Evolutionary conservation across 2,113 vertebrate genomes (phyloP).

Genomic region (Larimichthys polyactis): DNA sequence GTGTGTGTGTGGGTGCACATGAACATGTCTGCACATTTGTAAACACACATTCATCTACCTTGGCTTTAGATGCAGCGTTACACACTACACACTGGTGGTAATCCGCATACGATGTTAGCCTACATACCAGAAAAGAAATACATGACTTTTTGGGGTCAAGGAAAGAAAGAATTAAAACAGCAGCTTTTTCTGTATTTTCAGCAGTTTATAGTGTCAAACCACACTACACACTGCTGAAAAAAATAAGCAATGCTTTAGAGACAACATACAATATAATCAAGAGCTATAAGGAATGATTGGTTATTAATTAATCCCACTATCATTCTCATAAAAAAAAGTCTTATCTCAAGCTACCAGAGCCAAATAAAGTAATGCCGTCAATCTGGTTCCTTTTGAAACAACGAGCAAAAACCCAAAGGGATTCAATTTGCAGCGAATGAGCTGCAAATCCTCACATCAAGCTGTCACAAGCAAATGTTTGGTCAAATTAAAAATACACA

Average conservation of each 20-base stretch:
- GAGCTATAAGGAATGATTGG: neutral
- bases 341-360: constrained; percentile 2
- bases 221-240: neutral
- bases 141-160: constrained; percentile 32
- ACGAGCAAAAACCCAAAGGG: constrained; percentile 3
- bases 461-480: neutral
- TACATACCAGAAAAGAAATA: constrained; percentile 36
- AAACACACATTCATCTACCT: constrained; percentile 58
- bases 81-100: constrained; percentile 3
- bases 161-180: constrained; percentile 21
- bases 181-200: constrained; percentile 13
- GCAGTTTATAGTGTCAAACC: constrained; percentile 8
- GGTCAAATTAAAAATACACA: neutral
- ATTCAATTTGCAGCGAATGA: neutral
- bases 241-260: neutral
- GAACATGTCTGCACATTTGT: constrained; percentile 57
- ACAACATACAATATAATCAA: neutral
- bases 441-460: constrained; percentile 1
- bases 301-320: constrained; percentile 7
- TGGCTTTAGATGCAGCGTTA: constrained; percentile 39
- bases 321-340: constrained; percentile 10
- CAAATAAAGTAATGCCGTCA: constrained; percentile 9
- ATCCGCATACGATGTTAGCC: constrained; percentile 35
- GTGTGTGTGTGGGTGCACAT: constrained; percentile 27
- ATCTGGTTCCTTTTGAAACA: neutral